These are phyloP conservation scores for Acleris literana DNA, from an alignment of 2,888 invertebrate species.

Conservation along the genomic window DNA sequence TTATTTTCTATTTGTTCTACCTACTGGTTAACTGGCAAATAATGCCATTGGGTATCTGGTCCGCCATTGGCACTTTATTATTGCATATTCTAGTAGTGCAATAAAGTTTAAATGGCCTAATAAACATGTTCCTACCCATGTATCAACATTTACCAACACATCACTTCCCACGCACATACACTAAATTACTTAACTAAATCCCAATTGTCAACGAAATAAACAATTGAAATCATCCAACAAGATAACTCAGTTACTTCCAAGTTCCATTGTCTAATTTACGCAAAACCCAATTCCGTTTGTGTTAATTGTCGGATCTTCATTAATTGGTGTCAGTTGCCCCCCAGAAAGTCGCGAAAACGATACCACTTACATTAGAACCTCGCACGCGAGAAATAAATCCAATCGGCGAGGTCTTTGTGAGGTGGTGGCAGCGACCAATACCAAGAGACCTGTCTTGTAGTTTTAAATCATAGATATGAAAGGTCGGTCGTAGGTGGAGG, in stretches of 20 bases:
- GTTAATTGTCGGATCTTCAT: conserved; percentile 65
- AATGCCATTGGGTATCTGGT: too few relatives aligned
- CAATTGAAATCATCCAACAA: conserved; percentile 18
- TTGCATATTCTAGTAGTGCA: too few relatives aligned
- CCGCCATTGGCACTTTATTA: too few relatives aligned
- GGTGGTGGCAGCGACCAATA: conserved; percentile 35
- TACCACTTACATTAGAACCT: not conserved
- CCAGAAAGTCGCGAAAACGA: conserved; percentile 42
- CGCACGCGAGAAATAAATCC: not conserved
- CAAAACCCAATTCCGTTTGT: conserved; percentile 50
- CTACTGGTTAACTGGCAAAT: too few relatives aligned
- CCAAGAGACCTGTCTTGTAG: conserved; percentile 38
- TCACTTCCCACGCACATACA: not conserved
- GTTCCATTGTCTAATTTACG: conserved; percentile 13
- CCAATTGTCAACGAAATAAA: conserved; percentile 16
- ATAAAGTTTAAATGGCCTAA: too few relatives aligned
- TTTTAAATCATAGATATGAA: conserved; percentile 29
- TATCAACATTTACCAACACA: too few relatives aligned
- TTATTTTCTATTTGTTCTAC: too few relatives aligned
- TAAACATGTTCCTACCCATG: too few relatives aligned
- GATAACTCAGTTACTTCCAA: conserved; percentile 21
- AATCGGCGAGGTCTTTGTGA: not conserved
- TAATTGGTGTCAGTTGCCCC: conserved; percentile 58
- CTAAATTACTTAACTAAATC: not conserved
- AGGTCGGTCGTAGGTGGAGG: conserved; percentile 52